phyloP scores from a whole-genome alignment of 2,113 vertebrate genomes.

The Callocephalon fimbriatum region DNA sequence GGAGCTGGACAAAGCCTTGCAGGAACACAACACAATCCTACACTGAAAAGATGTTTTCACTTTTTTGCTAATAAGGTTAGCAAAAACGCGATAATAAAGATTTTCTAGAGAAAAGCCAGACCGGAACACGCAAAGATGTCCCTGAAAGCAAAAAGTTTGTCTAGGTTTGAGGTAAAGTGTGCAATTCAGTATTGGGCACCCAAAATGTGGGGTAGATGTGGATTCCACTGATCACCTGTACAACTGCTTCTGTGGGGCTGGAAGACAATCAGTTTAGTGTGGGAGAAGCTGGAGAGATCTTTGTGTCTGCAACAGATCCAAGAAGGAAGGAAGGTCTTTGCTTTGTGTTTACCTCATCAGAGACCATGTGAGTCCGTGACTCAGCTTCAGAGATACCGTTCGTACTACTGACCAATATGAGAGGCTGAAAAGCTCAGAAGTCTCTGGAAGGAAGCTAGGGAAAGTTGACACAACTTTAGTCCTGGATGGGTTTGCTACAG shows the following conservation, averaged over 20 bases:
- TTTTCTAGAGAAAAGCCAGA: not conserved
- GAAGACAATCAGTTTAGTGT: not conserved
- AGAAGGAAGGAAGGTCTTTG: not conserved
- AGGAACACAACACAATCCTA: not conserved
- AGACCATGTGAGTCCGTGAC: not conserved
- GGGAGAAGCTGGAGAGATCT: not conserved
- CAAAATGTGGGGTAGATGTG: not conserved
- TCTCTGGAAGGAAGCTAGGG: not conserved
- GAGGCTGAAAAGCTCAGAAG: not conserved
- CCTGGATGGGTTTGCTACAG: not conserved
- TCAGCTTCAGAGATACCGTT: not conserved
- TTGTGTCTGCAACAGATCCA: not conserved
- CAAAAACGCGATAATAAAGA: not conserved
- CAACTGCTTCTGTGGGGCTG: not conserved
- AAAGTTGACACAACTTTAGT: not conserved
- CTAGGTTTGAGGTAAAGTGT: not conserved
- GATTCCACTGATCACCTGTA: not conserved
- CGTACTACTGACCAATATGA: fast-evolving
- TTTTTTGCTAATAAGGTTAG: not conserved
- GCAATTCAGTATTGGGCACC: not conserved
- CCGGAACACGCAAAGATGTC: not conserved
- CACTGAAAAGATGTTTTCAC: not conserved
- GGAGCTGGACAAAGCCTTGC: not conserved
- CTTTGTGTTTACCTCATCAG: not conserved
- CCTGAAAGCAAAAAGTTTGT: not conserved